phyloP scores from a whole-genome alignment of 1,140 invertebrate genomes.

The Drosophila tropicalis region DNA sequence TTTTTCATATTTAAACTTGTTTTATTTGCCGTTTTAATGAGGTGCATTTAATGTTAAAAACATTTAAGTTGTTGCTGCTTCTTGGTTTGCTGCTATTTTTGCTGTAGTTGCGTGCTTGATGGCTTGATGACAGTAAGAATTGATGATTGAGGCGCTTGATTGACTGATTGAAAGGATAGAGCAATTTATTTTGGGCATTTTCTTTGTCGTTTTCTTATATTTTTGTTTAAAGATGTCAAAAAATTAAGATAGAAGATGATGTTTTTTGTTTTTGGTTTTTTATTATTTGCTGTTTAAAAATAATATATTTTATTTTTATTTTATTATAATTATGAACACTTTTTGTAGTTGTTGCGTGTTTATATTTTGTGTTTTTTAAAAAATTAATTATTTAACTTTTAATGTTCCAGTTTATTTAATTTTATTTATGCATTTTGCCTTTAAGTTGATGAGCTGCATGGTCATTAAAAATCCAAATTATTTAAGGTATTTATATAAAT shows the following conservation, averaged over 20 bases:
- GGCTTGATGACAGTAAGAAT: constrained; percentile 69
- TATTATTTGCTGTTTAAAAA: constrained; percentile 42
- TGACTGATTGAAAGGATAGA: constrained; percentile 48
- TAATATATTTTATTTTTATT: constrained; percentile 42
- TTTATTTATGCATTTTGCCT: constrained; percentile 67
- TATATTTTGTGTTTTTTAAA: constrained; percentile 28
- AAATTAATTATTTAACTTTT: constrained; percentile 46
- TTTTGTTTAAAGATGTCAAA: constrained; percentile 43
- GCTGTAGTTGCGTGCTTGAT: constrained; percentile 31
- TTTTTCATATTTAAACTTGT: constrained; percentile 31
- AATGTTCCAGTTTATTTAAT: constrained; percentile 35
- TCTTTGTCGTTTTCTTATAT: constrained; percentile 36
- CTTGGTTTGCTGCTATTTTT: constrained; percentile 24
- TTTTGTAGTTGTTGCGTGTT: constrained; percentile 46
- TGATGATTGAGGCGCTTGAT: constrained; percentile 73
- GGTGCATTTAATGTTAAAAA: constrained; percentile 52
- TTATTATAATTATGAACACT: constrained; percentile 72
- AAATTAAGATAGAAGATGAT: constrained; percentile 51
- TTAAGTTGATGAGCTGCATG: constrained; percentile 45
- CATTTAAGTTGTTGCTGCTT: constrained; percentile 33
- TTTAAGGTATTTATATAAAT: constrained; percentile 40
- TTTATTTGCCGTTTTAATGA: constrained; percentile 56
- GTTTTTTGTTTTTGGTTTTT: constrained; percentile 19
- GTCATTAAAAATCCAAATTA: constrained; percentile 37
- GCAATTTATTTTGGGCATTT: constrained; percentile 59